phyloP scores from a whole-genome alignment of 2,888 invertebrate species.

The Hydroisotoma schaefferi region DNA sequence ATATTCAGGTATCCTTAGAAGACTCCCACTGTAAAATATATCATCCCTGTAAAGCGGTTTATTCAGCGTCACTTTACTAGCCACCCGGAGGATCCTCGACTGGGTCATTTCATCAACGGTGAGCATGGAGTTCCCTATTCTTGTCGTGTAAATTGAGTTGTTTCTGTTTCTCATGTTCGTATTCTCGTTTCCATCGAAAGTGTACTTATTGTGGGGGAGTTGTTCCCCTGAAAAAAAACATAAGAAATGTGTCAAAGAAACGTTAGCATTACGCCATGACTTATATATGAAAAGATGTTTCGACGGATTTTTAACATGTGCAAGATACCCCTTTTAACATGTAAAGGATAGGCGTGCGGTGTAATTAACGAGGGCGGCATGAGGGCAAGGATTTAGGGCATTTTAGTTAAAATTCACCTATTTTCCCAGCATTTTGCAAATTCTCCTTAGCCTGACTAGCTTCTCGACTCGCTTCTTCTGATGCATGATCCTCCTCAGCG shows the following conservation, averaged over 20 bases:
- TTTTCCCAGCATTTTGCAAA: too few species aligned
- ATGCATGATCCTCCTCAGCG: constrained; percentile 41
- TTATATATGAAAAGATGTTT: too few species aligned
- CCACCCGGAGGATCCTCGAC: constrained; percentile 52
- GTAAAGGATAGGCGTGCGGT: too few species aligned
- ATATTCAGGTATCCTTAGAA: constrained; percentile 80
- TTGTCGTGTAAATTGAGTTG: constrained; percentile 14
- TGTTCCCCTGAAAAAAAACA: too few species aligned
- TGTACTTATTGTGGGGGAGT: too few species aligned
- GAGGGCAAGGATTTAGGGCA: too few species aligned
- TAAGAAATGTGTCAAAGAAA: too few species aligned
- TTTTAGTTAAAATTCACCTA: too few species aligned
- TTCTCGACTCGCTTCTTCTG: constrained; percentile 37
- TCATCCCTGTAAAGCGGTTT: constrained; percentile 85
- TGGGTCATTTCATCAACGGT: constrained; percentile 42
- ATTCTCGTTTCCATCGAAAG: constrained; percentile 33
- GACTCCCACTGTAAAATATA: constrained; percentile 84
- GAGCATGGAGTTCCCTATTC: constrained; percentile 38
- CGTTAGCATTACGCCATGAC: too few species aligned
- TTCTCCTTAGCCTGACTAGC: neutral
- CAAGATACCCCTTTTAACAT: too few species aligned
- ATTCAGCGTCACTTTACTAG: constrained; percentile 47
- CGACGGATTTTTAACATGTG: too few species aligned
- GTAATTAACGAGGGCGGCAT: too few species aligned
- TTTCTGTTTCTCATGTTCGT: constrained; percentile 31